phyloP scores from a whole-genome alignment of 2,888 invertebrate species.

The Drosophila mayaguana region DNA sequence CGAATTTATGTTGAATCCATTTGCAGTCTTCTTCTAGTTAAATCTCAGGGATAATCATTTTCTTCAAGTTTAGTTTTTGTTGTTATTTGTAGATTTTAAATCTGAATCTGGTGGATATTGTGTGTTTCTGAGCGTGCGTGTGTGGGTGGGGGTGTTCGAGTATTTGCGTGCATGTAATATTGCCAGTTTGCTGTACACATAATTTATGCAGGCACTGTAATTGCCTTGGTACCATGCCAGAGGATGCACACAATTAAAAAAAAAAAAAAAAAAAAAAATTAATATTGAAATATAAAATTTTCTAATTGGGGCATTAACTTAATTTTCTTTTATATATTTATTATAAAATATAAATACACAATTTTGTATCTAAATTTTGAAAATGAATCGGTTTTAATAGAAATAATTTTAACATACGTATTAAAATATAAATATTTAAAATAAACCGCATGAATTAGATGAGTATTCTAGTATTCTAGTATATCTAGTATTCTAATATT shows the following conservation, averaged over 20 bases:
- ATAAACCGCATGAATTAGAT: background rate
- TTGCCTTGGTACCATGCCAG: constrained; percentile 4
- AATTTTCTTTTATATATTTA: too few species aligned
- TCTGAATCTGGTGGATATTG: constrained; percentile 16
- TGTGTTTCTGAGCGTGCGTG: background rate
- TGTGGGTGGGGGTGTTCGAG: background rate
- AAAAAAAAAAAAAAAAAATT: background rate
- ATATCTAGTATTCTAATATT: too few species aligned
- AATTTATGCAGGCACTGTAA: constrained; percentile 37
- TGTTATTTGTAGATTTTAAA: constrained; percentile 26
- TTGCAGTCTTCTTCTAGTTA: constrained; percentile 58
- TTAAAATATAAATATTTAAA: background rate
- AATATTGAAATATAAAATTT: background rate
- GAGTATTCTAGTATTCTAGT: too few species aligned
- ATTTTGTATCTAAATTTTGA: too few species aligned
- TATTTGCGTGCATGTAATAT: constrained; percentile 2
- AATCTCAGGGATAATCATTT: constrained; percentile 37
- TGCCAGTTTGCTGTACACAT: constrained; percentile 2
- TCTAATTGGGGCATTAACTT: background rate
- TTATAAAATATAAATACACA: background rate
- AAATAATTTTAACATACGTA: background rate
- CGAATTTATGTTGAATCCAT: constrained; percentile 54
- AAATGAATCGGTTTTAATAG: background rate
- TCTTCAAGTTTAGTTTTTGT: constrained; percentile 13
- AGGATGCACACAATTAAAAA: background rate